Evolutionary conservation across 2,888 invertebrate species (phyloP).

Genomic region (Entomobrya proxima): DNA sequence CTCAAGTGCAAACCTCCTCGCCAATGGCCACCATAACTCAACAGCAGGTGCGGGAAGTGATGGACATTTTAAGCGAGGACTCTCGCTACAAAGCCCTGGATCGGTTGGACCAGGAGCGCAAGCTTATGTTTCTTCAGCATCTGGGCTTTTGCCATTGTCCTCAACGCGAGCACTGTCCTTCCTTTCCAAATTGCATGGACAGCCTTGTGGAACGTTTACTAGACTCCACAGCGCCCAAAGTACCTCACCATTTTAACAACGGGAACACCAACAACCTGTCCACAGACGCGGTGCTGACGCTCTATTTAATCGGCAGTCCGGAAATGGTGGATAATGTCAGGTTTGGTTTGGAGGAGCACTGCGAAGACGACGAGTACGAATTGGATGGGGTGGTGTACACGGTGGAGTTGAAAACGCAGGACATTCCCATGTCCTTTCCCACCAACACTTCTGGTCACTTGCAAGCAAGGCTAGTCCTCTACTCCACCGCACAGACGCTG

Average conservation of each 20-base stretch:
- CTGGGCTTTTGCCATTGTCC: conserved; percentile 97
- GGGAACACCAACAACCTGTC: conserved; percentile 73
- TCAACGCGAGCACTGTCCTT: conserved; percentile 94
- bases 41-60: conserved; percentile 95
- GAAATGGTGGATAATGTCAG: conserved; percentile 73
- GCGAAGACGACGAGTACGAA: conserved; percentile 90
- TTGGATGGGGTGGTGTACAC: conserved; percentile 88
- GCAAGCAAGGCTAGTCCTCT: conserved; percentile 78
- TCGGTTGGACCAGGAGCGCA: conserved; percentile 94
- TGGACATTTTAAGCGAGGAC: conserved; percentile 93
- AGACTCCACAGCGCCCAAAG: conserved; percentile 74
- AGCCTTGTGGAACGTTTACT: conserved; percentile 78
- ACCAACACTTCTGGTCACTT: conserved; percentile 69
- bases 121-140: conserved; percentile 95
- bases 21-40: conserved; percentile 94
- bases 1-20: conserved; percentile 93
- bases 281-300: conserved; percentile 74
- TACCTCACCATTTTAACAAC: conserved; percentile 74
- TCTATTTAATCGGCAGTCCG: conserved; percentile 74
- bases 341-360: conserved; percentile 82
- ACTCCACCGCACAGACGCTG: conserved; percentile 92
- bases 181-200: conserved; percentile 89
- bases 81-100: conserved; percentile 95
- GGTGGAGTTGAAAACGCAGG: conserved; percentile 81
- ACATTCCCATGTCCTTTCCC: conserved; percentile 74